Evolutionary conservation across 2,113 vertebrate genomes (phyloP), one percentile per base, ranked within the genome.

Genomic region (Chionis minor): DNA sequence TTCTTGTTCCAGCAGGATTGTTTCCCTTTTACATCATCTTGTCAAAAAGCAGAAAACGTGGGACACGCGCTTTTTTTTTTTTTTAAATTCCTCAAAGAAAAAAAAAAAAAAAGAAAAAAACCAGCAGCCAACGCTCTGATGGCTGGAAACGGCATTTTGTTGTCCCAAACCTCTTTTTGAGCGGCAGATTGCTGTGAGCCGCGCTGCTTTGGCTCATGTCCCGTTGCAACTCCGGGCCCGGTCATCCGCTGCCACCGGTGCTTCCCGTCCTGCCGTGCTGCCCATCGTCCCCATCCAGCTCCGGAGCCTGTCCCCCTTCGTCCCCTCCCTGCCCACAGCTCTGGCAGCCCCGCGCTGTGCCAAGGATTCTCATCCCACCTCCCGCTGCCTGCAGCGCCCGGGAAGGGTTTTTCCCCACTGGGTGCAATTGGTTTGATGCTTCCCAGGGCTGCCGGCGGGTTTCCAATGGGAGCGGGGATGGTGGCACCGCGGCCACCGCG

Each of bases 11-110:
- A 45, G 65, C 44, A 6, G 59, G 78, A 79, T 88, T 65, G n/a
- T 80, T 93, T 80, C 51, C 88, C 71, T 83, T 91, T 71, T 61
- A 38, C 88, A 58, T 79, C 93, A 79, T 49, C 81, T n/a, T 20
- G 28, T 49, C 56, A 66, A 82, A 86, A 84, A 51, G 22, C 49
- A 23, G 49, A 51, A 51, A 51, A 51, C 12, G 22, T 51, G 49
- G 49, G 22, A 51, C 49, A 13, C 22, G 49, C 49, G 22, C 38
- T 38, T 49, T 49, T 49, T 49, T 47, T 47, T 45, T 38, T 47
- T 47, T 47, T 38, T 38, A 38, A 38, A 38, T 38, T 38, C 38
- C 38, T 38, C 38, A 38, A 85, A 83, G 35, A 4, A 32, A 30
- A 59, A 40, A 27, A 44, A 17, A 1, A 33, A 62, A 52, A 27